phyloP scores from a whole-genome alignment of 2,113 vertebrate genomes.

The Gasterosteus aculeatus region DNA sequence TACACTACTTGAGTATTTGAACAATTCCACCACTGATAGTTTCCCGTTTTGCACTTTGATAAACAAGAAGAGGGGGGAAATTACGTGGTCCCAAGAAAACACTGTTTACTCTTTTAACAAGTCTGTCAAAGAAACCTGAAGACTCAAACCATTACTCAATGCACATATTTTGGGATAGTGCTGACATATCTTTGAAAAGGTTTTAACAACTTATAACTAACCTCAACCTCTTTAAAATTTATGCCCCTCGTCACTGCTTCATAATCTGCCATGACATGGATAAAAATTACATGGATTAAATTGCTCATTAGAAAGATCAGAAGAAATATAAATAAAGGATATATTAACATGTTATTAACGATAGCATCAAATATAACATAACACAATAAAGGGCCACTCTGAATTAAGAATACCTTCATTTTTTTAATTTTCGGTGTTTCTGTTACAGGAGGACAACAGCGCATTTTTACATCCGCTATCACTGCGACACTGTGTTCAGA shows the following conservation, averaged over 20 bases:
- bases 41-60: background rate
- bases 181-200: too few species aligned
- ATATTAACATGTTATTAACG: too few species aligned
- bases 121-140: background rate
- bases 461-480: background rate
- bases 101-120: constrained; percentile 1
- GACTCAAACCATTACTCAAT: background rate
- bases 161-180: background rate
- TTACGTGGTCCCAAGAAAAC: background rate
- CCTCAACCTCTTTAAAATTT: background rate
- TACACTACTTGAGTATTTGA: background rate
- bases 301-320: background rate
- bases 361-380: background rate
- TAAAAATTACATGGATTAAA: background rate
- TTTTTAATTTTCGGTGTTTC: too few species aligned
- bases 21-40: background rate
- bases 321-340: background rate
- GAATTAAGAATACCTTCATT: background rate
- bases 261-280: background rate
- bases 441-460: background rate
- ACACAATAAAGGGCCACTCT: background rate
- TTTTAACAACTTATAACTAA: background rate
- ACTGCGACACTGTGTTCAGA: background rate
- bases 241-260: background rate
- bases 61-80: background rate